Evolutionary conservation across 1,140 invertebrate genomes (phyloP), one percentile per base, ranked within the genome.

Genomic region (Drosophila ironensis): DNA sequence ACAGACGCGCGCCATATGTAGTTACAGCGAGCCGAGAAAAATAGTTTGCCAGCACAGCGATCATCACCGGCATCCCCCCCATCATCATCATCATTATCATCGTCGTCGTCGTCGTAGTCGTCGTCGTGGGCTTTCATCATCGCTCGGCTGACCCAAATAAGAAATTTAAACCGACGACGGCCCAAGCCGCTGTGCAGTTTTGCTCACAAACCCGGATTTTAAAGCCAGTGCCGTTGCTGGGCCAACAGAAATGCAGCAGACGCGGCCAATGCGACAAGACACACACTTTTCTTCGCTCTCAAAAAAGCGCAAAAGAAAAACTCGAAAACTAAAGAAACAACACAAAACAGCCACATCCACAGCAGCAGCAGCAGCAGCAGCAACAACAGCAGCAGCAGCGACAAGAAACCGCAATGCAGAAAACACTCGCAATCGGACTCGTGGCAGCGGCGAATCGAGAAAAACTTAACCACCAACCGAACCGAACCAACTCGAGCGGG

Each of bases 121-220:
- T n/a, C n/a, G n/a, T n/a, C n/a, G n/a, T n/a, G n/a, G n/a, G 7
- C 6, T n/a, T 44, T 64, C 42, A 51, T 56, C 35, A 51, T 24
- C 33, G 44, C 25, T n/a, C n/a, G n/a, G n/a, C n/a, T 82, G 77
- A 82, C 77, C 77, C 77, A 82, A 86, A 81, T 78, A 77, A 53
- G 40, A 47, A 59, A 44, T 44, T 47, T 41, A 73, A 60, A 70
- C 61, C 56, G 48, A 73, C 63, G 72, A 47, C 71, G 57, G 67
- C 57, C 68, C 57, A 72, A 72, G 74, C 59, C 52, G 51, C 67
- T 56, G 71, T 75, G 77, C 71, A 74, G 54, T 75, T 81, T 86
- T 63, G 56, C 37, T 75, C 57, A 69, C 67, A 87, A 88, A 88
- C 87, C 87, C 87, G 87, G 87, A 88, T 88, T 88, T 88, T 84